Evolutionary conservation across 2,113 vertebrate species (phyloP).

Genomic region (Notothenia coriiceps): DNA sequence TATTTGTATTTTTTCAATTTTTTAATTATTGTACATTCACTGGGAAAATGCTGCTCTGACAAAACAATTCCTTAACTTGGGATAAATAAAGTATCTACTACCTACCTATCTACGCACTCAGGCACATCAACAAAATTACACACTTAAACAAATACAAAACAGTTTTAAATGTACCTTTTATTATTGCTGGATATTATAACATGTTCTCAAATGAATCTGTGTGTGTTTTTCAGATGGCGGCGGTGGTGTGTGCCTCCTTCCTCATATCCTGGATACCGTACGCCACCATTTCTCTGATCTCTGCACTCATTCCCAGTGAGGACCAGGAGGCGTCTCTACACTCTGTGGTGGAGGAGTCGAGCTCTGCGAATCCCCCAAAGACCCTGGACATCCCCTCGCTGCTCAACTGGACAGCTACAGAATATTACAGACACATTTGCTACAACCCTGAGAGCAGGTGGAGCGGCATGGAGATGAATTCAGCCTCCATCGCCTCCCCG

Average conservation of each 20-base stretch:
- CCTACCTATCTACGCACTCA: too few species aligned
- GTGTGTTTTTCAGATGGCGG: conserved; percentile 61
- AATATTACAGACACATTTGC: conserved; percentile 30
- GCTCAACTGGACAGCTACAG: conserved; percentile 60
- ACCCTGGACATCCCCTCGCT: conserved; percentile 25
- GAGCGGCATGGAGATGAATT: neutral
- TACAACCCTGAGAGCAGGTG: neutral
- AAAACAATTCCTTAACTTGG: too few species aligned
- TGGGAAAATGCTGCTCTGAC: too few species aligned
- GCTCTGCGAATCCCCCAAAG: neutral
- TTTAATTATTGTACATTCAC: too few species aligned
- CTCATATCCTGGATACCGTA: conserved; percentile 77
- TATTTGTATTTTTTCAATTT: too few species aligned
- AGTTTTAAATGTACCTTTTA: too few species aligned
- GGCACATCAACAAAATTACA: too few species aligned
- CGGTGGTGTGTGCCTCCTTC: conserved; percentile 72
- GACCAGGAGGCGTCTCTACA: conserved; percentile 32
- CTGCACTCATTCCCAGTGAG: conserved; percentile 50
- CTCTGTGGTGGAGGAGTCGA: neutral
- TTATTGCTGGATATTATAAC: too few species aligned
- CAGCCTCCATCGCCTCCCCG: neutral
- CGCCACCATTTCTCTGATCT: conserved; percentile 69
- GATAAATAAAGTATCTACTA: too few species aligned
- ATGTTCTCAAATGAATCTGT: neutral
- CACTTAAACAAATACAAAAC: too few species aligned